phyloP scores from a whole-genome alignment of 2,113 vertebrate species.

The Sardina pilchardus region DNA sequence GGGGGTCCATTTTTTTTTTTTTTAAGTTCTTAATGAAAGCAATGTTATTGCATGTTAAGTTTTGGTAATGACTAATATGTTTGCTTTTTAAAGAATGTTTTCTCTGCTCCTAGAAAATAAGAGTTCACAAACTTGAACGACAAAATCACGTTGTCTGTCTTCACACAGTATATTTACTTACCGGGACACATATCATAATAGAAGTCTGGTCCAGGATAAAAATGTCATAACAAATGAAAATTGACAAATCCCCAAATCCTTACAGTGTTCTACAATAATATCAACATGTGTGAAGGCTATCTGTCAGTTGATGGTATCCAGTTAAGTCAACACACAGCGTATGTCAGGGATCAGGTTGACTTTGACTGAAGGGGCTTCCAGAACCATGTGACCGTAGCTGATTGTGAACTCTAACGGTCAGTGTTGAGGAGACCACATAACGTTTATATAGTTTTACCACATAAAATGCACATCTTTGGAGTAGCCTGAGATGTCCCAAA shows the following conservation, averaged over 20 bases:
- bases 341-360: slow-evolving; percentile 11
- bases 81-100: background rate
- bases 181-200: background rate
- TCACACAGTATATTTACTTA: background rate
- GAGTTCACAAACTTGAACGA: background rate
- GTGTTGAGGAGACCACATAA: no score
- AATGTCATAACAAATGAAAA: slow-evolving; percentile 5
- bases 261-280: background rate
- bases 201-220: background rate
- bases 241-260: background rate
- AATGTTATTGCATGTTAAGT: background rate
- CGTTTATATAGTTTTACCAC: background rate
- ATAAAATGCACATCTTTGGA: background rate
- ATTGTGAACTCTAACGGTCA: slow-evolving; percentile 11
- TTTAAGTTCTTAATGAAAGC: background rate
- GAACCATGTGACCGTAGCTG: background rate
- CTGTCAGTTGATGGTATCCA: background rate
- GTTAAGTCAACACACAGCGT: slow-evolving; percentile 20
- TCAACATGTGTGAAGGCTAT: background rate
- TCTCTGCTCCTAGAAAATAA: background rate
- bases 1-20: no score
- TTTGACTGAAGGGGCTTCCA: slow-evolving; percentile 28
- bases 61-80: background rate
- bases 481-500: background rate
- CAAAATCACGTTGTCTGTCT: background rate